Evolutionary conservation across 37 sponge, comb jelly and placozoan species (phyloP).

Genomic region (Petrosia ficiformis): DNA sequence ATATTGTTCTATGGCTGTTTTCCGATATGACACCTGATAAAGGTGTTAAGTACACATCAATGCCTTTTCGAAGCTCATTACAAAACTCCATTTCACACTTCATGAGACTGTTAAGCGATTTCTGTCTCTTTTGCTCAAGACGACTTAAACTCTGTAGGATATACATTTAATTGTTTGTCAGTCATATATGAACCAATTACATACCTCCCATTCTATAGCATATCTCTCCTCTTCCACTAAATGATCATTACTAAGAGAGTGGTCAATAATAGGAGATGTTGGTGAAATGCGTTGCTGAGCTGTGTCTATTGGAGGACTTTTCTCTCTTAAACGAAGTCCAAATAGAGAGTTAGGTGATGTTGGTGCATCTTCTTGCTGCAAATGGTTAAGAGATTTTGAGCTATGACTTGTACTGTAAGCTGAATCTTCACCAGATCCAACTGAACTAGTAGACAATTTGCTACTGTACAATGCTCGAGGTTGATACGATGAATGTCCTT

Average conservation of each 20-base stretch:
- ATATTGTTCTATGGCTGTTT: slow-evolving; percentile 39
- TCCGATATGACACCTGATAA: slow-evolving; percentile 28
- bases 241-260: neutral
- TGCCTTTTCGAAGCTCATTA: slow-evolving; percentile 24
- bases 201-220: slow-evolving; percentile 36
- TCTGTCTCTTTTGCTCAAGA: slow-evolving; percentile 48
- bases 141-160: slow-evolving; percentile 16
- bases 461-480: neutral
- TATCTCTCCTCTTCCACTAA: neutral
- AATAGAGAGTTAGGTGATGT: too few species aligned
- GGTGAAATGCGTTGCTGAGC: neutral
- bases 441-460: neutral
- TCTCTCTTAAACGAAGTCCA: neutral
- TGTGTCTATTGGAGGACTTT: neutral
- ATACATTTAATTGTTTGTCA: neutral
- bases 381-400: neutral
- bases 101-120: slow-evolving; percentile 16
- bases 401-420: neutral
- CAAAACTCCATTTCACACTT: slow-evolving; percentile 17
- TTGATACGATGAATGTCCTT: neutral
- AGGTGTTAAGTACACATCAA: slow-evolving; percentile 40
- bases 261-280: neutral
- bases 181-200: neutral
- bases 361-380: too few species aligned
- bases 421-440: neutral